Conservation (phyloP, 2,888 invertebrate genomes). For the Cerastis rubricosa region DNA sequence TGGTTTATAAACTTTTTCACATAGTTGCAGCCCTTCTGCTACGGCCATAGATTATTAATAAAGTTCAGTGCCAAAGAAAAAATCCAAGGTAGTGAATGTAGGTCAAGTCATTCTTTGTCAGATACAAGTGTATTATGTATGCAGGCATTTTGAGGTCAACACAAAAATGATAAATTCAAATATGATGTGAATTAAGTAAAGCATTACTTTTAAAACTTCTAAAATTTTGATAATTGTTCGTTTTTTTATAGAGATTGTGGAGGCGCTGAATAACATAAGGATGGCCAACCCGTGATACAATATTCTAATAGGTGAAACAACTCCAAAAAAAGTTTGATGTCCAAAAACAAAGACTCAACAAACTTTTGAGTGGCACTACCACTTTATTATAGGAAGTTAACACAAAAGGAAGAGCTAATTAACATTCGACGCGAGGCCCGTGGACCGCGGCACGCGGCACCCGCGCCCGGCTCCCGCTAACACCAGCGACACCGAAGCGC, state of each 20-base stretch:
- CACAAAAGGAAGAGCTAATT: conserved; percentile 87
- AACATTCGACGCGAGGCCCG: conserved; percentile 84
- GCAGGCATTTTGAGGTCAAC: conserved; percentile 75
- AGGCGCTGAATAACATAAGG: background rate
- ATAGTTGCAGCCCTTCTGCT: conserved; percentile 3
- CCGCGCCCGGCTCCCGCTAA: conserved; percentile 71
- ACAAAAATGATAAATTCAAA: conserved; percentile 62
- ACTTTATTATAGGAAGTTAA: conserved; percentile 83
- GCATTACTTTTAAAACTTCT: background rate
- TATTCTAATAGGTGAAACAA: conserved; percentile 5
- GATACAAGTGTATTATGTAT: conserved; percentile 71
- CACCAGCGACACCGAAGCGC: conserved; percentile 63
- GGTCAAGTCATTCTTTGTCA: conserved; percentile 78
- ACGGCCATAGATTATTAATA: conserved; percentile 45
- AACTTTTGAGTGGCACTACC: conserved; percentile 57
- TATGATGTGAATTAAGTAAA: conserved; percentile 12
- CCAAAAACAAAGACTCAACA: conserved; percentile 58
- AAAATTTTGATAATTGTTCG: background rate
- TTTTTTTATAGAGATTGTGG: background rate
- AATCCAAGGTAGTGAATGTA: conserved; percentile 74
- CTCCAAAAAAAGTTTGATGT: conserved; percentile 25
- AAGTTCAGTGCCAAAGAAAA: conserved; percentile 70
- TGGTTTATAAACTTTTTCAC: conserved; percentile 1
- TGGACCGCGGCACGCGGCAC: conserved; percentile 81
- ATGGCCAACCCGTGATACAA: conserved; percentile 2